Base-by-base conservation (phyloP, 2,113 vertebrate genomes). In the Chionis minor region DNA sequence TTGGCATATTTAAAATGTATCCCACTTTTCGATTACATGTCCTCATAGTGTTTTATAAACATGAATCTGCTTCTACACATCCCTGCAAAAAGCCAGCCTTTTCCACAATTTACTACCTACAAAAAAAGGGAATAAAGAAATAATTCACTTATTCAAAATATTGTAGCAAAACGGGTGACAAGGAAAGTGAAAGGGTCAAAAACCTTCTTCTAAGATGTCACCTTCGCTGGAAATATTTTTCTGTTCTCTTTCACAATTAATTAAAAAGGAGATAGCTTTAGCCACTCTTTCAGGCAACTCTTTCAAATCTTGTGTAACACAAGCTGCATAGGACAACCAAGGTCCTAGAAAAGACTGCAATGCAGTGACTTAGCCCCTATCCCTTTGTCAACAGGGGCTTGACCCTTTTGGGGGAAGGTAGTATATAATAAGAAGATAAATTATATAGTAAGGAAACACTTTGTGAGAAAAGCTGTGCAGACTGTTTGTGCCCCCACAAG, bases 321-420 rank as follows among this genome's bases (percentile, higher is more conserved):
- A 45, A 49, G 6, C 21, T n/a, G 40, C 81, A 74, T 56, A 63
- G n/a, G 52, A 82, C 90, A 52, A 90, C 33, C 30, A 71, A 92
- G 82, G 66, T 55, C 66, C 49, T 40, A 80, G 71, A 73, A 94
- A 80, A 82, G 79, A 92, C 86, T 94, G 89, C 93, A 96, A 12
- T 81, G 89, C 89, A 91, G 91, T 91, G 51, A 44, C 84, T 89
- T 81, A 94, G 58, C 52, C 52, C 52, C 79, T 45, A 63, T 51
- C 91, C 81, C 73, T 86, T 44, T 81, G 30, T 86, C 83, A 94
- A 70, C 12, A 73, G 27, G 52, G 44, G 47, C 61, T 70, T 51
- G 44, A 91, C 77, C 55, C 77, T 94, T 81, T 67, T 67, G 69
- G 38, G 35, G 47, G 26, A 86, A 81, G 9, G 32, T 6, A 44